phyloP scores from a whole-genome alignment of 1,140 invertebrate species.

The Coenobita brevimanus region DNA sequence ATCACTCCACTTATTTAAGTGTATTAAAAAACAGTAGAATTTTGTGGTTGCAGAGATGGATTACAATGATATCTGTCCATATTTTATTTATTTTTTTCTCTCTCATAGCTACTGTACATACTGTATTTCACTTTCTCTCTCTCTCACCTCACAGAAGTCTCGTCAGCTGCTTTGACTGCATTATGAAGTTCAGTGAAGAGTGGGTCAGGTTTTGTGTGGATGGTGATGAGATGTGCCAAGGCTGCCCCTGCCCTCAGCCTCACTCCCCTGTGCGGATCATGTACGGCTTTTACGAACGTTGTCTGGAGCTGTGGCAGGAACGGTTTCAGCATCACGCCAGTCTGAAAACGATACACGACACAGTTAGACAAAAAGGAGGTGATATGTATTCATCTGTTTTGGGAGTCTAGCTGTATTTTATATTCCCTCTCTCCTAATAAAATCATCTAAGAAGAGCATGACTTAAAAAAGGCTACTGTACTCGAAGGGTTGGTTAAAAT shows the following conservation, averaged over 20 bases:
- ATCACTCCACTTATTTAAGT: no score
- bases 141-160: slow-evolving; percentile 82
- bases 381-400: not conserved
- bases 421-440: no score
- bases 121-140: slow-evolving; percentile 34
- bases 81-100: not conserved
- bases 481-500: no score
- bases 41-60: no score
- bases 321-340: slow-evolving; percentile 94
- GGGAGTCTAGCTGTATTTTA: no score
- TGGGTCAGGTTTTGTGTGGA: slow-evolving; percentile 86
- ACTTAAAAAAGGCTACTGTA: no score
- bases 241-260: slow-evolving; percentile 91
- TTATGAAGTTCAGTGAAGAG: slow-evolving; percentile 93
- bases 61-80: not conserved
- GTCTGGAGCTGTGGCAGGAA: slow-evolving; percentile 98
- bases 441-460: no score
- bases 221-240: slow-evolving; percentile 89
- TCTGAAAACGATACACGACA: slow-evolving; percentile 77
- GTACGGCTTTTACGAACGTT: slow-evolving; percentile 95
- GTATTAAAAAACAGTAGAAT: no score
- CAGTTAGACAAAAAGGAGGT: not conserved
- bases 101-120: not conserved
- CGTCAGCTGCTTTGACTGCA: slow-evolving; percentile 88
- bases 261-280: slow-evolving; percentile 90